phyloP scores from a whole-genome alignment of 2,888 invertebrate species.

The Polia nebulosa region DNA sequence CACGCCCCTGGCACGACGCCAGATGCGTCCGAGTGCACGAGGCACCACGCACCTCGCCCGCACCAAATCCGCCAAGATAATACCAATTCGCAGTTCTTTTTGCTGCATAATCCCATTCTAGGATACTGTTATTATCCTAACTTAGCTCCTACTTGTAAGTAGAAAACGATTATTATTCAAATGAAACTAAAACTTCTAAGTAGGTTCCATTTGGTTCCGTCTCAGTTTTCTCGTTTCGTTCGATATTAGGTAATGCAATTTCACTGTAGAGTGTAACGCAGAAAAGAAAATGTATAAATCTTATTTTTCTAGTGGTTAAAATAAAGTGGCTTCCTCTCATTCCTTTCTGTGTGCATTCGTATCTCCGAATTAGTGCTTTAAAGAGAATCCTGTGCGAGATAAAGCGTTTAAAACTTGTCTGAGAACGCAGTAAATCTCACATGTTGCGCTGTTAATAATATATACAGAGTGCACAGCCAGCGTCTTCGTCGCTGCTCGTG shows the following conservation, averaged over 20 bases:
- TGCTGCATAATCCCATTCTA: slow-evolving; percentile 30
- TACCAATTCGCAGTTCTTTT: slow-evolving; percentile 55
- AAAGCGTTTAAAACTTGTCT: slow-evolving; percentile 56
- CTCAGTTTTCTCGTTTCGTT: slow-evolving; percentile 25
- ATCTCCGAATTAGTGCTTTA: slow-evolving; percentile 56
- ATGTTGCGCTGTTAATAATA: slow-evolving; percentile 58
- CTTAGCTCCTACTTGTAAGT: slow-evolving; percentile 34
- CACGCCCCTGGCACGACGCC: slow-evolving; percentile 50
- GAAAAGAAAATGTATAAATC: slow-evolving; percentile 28
- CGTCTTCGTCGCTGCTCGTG: slow-evolving; percentile 22
- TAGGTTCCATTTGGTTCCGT: slow-evolving; percentile 10
- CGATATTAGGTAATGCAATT: slow-evolving; percentile 38
- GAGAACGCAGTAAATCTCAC: slow-evolving; percentile 55
- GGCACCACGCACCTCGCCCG: slow-evolving; percentile 36
- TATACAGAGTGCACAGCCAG: slow-evolving; percentile 32
- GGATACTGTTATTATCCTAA: slow-evolving; percentile 37
- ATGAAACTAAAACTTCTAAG: slow-evolving; percentile 31
- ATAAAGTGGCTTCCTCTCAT: slow-evolving; percentile 47
- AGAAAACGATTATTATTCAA: slow-evolving; percentile 43
- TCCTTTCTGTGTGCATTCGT: slow-evolving; percentile 39
- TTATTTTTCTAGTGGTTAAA: slow-evolving; percentile 39
- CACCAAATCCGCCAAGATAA: slow-evolving; percentile 40
- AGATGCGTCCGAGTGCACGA: slow-evolving; percentile 53
- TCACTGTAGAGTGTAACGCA: slow-evolving; percentile 17
- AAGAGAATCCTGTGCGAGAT: slow-evolving; percentile 45